Evolutionary conservation across 1,140 invertebrate species (phyloP), one percentile per base, ranked within the genome.

Genomic region (Holcopasites calliopsidis): DNA sequence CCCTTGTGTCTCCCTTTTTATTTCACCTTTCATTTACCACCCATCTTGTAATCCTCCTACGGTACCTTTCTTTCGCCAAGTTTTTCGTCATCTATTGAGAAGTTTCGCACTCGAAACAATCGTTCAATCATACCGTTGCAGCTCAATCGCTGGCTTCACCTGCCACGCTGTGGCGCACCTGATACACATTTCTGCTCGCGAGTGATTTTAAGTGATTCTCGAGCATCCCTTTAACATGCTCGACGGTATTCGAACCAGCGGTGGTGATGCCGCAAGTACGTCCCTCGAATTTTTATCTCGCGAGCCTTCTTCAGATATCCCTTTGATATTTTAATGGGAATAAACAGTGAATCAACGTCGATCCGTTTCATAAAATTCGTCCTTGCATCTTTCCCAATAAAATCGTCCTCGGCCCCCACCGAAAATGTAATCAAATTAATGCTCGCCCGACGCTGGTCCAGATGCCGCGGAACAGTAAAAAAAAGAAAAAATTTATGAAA

Each of bases 401-500:
- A 28, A 61, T 42, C 38, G n/a, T 28, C 26, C 18, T 47, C n/a
- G 3, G 13, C 18, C 13, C n/a, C 31, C 8, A 47, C 44, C 3
- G 23, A 35, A 65, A 47, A 66, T 52, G 3, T 38, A 52, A 66
- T 66, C 21, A 31, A 66, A 66, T 66, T 52, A 66, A 66, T 66
- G 47, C 31, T 18, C 33, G 2, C 28, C 33, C 18, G 62, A 26
- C 62, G 8, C 18, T 16, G n/a, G 21, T 26, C 62, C 10, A 23
- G 50, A 6, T 50, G 23, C 11, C 35, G 26, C 18, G 3, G 18
- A 64, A 66, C 3, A 21, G 44, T 49, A 49, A 64, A 16, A 50
- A 28, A n/a, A n/a, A n/a, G n/a, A n/a, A n/a, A n/a, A n/a, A n/a
- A 26, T 8, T 18, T 11, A 58, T 31, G 21, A 28, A 21, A 11